Percentiles rank a stretch among this genome's conserved stretches.
Conservation (phyloP, 2,888 invertebrate species). For the Apomyelois bistriatella region DNA sequence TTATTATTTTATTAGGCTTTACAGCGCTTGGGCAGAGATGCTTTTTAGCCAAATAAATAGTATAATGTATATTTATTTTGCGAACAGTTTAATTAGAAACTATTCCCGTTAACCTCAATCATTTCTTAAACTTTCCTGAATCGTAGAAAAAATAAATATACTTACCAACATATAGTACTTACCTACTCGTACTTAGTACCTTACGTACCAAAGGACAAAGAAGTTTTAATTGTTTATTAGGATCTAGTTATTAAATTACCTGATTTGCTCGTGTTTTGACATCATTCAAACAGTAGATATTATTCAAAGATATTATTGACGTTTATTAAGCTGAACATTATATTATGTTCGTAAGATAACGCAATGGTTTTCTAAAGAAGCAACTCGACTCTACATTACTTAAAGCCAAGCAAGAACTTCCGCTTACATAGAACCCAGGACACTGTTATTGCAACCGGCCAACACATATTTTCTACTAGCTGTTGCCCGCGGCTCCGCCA, state of each 20-base stretch:
- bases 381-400: conserved; percentile 42
- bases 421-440: conserved; percentile 31
- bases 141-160: too few species aligned
- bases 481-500: too few species aligned
- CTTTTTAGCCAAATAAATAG: background rate
- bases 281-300: too few species aligned
- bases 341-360: conserved; percentile 13
- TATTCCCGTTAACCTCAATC: too few species aligned
- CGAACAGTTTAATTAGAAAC: too few species aligned
- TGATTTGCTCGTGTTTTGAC: too few species aligned
- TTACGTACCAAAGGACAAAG: too few species aligned
- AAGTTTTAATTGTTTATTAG: too few species aligned
- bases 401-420: conserved; percentile 47
- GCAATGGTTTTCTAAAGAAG: conserved; percentile 26
- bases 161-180: too few species aligned
- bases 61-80: background rate
- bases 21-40: conserved; percentile 12
- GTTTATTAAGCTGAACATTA: conserved; percentile 15
- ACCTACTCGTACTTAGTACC: too few species aligned
- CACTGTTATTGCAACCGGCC: background rate
- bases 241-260: too few species aligned
- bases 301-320: conserved; percentile 14
- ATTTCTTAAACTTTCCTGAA: too few species aligned
- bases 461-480: background rate
- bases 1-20: conserved; percentile 30